Evolutionary conservation across 1,140 invertebrate genomes (phyloP), one percentile per base, ranked within the genome.

Genomic region (Asbolus verrucosus): DNA sequence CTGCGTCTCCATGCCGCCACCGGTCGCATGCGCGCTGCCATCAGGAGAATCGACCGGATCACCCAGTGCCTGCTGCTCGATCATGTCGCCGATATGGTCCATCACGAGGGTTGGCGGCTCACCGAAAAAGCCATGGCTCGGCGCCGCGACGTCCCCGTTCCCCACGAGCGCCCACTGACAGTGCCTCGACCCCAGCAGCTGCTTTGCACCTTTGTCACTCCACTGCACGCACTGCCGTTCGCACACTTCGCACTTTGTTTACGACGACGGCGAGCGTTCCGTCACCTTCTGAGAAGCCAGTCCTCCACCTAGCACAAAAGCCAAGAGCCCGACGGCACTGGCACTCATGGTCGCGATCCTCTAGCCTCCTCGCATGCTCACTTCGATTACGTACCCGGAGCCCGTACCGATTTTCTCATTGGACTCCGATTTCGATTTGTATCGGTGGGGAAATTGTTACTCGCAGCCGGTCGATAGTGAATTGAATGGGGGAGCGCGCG

Each of bases 61-160:
- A 79, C 82, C 84, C 78, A 87, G 84, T 79, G 85, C 81, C 82
- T 86, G 86, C 77, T 86, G 84, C 83, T 88, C 86, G 79, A 87
- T 84, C 83, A 89, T 88, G 77, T 88, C 85, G 79, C 83, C 86
- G 81, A 88, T 86, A 79, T 87, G 87, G 82, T 88, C 87, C 87
- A 89, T 88, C 76, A 79, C 39, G 62, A 65, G 36, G 62, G 61
- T 63, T 78, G 66, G 61, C 66, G 68, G 65, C 71, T 68, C 63
- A 61, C 16, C 41, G 62, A 65, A 46, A 30, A 65, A 46, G 59
- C 69, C 61, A 75, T 69, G 67, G 59, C 67, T 59, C 41, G 66
- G 60, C 72, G 60, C 54, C 69, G 33, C 31, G 43, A 69, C 43
- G 60, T 46, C n/a, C n/a, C n/a, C 27, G 67, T 36, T 11, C 21